These are phyloP conservation scores for Lipophrys pholis DNA, from an alignment of 2,113 vertebrate genomes.

Conservation along the genomic window DNA sequence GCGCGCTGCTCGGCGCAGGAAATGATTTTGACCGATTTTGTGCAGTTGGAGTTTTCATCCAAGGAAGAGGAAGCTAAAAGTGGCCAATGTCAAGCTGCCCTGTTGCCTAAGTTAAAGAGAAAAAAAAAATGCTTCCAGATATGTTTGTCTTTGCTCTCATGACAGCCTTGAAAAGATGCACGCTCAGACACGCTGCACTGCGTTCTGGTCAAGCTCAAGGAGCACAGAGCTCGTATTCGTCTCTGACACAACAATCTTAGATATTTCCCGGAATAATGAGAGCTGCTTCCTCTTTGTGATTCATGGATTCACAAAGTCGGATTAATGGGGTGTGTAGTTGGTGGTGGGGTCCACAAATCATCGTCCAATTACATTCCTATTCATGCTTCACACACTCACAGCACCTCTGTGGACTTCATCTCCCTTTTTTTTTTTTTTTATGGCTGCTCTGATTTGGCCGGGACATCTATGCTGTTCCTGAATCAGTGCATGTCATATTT, in stretches of 20 bases:
- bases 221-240: background rate
- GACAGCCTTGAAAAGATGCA: conserved; percentile 23
- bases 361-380: conserved; percentile 49
- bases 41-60: conserved; percentile 7
- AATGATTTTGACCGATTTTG: conserved; percentile 10
- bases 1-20: background rate
- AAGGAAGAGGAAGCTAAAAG: background rate
- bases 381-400: conserved; percentile 40
- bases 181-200: background rate
- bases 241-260: background rate
- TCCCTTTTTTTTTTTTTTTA: conserved; percentile 69
- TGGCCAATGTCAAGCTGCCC: conserved; percentile 12
- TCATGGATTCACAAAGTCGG: conserved; percentile 20
- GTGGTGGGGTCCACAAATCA: conserved; percentile 38
- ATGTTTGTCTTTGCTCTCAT: conserved; percentile 36
- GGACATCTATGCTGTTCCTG: conserved; percentile 39
- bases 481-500: conserved; percentile 70
- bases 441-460: conserved; percentile 41
- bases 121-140: conserved; percentile 18
- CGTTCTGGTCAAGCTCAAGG: background rate
- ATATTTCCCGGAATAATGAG: background rate
- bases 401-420: conserved; percentile 34
- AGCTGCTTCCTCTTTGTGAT: background rate
- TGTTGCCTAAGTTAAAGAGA: conserved; percentile 12
- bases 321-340: background rate